Evolutionary conservation across 2,113 vertebrate genomes (phyloP), one percentile per base, ranked within the genome.

Genomic region (Petrocephalus microphthalmus): DNA sequence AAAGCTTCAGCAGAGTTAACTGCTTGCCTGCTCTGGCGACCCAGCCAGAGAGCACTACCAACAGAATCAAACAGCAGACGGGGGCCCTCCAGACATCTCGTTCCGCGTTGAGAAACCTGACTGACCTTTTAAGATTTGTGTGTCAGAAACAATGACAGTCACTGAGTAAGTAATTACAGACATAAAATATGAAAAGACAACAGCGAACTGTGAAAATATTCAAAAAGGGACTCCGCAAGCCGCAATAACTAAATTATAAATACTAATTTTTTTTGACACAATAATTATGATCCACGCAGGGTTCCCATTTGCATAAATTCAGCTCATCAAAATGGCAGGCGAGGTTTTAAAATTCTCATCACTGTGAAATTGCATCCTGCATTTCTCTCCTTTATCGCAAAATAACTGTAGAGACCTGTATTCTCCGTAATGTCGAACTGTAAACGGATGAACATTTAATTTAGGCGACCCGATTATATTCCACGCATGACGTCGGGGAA

Each of bases 1-100:
- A 90, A 91, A 91, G 90, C 91, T 92, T 90, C 92, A 92, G 89
- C 47, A 87, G 88, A 93, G 91, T 90, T 94, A 94, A 94, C 92
- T 93, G 91, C 90, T 89, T 93, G 92, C 92, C 93, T 93, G 33
- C 89, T 90, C 91, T 90, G 56, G 87, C 91, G 87, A 87, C 88
- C 17, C 84, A 90, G 90, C 88, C 89, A 88, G 90, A 78, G 84
- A 86, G 84, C 83, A 86, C 83, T 84, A 81, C 11, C 57, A 89
- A 89, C 57, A 83, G 56, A 45, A 91, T 89, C 90, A 92, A 90
- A 90, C 74, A 84, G 60, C 64, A 74, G 51, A 91, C 89, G 90
- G 91, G 33, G 88, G 86, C 85, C 25, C n/a, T 67, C 19, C 88
- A 86, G 88, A 89, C 57, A 71, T 90, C 85, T 91, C 53, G 88